Conservation (phyloP, 2,797 vertebrate species). For the Anguilla anguilla region DNA sequence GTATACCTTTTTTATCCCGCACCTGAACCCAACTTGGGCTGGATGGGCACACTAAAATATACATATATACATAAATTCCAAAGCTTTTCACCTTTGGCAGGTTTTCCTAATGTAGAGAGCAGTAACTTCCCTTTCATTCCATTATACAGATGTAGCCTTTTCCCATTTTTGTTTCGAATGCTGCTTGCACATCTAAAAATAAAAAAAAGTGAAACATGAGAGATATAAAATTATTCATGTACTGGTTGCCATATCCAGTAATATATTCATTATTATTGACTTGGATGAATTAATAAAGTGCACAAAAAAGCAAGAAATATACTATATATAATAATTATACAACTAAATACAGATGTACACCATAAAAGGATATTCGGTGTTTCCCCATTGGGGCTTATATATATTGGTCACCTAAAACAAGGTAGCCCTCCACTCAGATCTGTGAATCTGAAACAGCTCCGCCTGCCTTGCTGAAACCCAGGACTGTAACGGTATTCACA, state of each 20-base stretch:
- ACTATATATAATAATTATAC: not conserved
- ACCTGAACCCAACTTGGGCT: too few relatives aligned
- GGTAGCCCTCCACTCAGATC: constrained; percentile 75
- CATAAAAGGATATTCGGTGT: not conserved
- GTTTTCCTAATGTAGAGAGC: constrained; percentile 52
- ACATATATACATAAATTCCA: constrained; percentile 38
- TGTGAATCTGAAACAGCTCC: constrained; percentile 73
- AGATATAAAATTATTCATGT: not conserved
- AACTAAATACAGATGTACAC: not conserved
- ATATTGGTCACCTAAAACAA: constrained; percentile 71
- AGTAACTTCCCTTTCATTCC: constrained; percentile 60
- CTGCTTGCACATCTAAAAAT: constrained; percentile 70
- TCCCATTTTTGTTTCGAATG: constrained; percentile 67
- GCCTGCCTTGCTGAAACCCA: constrained; percentile 76
- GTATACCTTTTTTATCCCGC: too few relatives aligned
- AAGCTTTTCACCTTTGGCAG: constrained; percentile 64
- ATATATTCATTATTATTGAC: not conserved
- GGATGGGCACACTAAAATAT: too few relatives aligned
- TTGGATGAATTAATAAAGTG: not conserved
- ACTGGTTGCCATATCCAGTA: not conserved
- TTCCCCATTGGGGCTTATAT: not conserved
- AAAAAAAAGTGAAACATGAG: constrained; percentile 46
- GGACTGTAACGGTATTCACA: constrained; percentile 79
- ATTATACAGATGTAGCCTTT: constrained; percentile 67
- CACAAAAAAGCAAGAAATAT: not conserved